A percentile compares a stretch with the other conserved stretches of the same genome.
Conservation (phyloP, 2,797 vertebrate genomes). For the Eleutherodactylus coqui region DNA sequence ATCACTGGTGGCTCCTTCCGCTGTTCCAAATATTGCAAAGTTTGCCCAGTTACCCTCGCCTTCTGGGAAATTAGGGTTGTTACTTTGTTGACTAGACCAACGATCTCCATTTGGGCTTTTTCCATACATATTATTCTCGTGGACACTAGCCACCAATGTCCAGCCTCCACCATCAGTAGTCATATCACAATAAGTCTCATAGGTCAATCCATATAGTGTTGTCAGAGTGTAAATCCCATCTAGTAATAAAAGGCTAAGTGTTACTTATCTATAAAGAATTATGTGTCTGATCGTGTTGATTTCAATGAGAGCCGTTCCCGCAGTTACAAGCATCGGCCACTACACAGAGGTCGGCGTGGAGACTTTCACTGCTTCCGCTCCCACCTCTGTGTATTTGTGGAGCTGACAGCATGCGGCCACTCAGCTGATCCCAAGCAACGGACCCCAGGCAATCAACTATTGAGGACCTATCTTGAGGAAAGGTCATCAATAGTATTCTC, state of each 20-base stretch:
- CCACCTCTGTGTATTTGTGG: too few species aligned
- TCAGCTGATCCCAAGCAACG: too few species aligned
- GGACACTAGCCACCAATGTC: not conserved
- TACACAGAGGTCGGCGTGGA: too few species aligned
- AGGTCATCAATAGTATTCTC: too few species aligned
- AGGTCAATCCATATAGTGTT: not conserved
- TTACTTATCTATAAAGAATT: too few species aligned
- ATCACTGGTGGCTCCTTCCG: not conserved
- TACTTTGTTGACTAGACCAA: not conserved
- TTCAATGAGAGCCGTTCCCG: too few species aligned
- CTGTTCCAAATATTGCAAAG: not conserved
- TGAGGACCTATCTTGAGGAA: too few species aligned
- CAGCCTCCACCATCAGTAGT: not conserved
- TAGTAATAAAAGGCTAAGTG: not conserved
- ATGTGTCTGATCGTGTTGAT: too few species aligned
- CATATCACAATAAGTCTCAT: not conserved
- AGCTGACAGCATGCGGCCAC: too few species aligned
- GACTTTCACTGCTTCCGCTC: too few species aligned
- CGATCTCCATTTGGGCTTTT: not conserved
- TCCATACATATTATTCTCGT: not conserved
- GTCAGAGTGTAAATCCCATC: not conserved
- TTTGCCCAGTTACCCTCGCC: not conserved
- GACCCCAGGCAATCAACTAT: too few species aligned
- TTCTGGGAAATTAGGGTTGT: not conserved
- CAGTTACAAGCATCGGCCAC: too few species aligned